Evolutionary conservation across 2,888 invertebrate genomes (phyloP).

Genomic region (Lagria hirta): DNA sequence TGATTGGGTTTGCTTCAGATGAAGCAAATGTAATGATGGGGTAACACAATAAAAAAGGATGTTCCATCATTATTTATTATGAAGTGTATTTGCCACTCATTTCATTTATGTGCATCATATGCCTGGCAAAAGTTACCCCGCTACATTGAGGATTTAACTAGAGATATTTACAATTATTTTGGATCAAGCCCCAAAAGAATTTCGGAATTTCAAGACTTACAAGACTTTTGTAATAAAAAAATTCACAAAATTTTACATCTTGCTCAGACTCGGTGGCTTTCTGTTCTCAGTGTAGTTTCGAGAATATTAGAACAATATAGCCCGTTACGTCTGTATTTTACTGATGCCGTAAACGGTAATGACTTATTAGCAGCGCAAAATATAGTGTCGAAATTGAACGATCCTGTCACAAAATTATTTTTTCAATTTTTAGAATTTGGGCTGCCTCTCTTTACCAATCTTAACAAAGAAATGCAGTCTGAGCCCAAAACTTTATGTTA

Average conservation of each 20-base stretch:
- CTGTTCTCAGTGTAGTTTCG: constrained; percentile 4
- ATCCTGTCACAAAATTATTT: too few species aligned
- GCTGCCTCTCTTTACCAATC: too few species aligned
- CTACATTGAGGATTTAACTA: constrained; percentile 8
- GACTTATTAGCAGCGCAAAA: too few species aligned
- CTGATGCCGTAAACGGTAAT: too few species aligned
- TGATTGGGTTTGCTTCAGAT: constrained; percentile 18
- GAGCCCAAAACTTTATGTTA: too few species aligned
- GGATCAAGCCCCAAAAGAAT: constrained; percentile 5
- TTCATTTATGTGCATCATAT: constrained; percentile 18
- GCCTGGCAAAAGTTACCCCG: constrained; percentile 10
- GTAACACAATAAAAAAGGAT: constrained; percentile 9
- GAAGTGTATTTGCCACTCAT: constrained; percentile 19
- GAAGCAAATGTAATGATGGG: constrained; percentile 20
- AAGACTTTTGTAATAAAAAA: constrained; percentile 9
- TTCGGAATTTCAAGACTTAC: constrained; percentile 7
- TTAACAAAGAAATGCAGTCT: too few species aligned
- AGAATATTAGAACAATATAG: constrained; percentile 15
- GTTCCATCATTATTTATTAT: constrained; percentile 10
- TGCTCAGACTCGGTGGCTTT: constrained; percentile 15
- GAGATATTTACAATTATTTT: constrained; percentile 10
- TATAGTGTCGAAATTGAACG: too few species aligned
- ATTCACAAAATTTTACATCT: constrained; percentile 13
- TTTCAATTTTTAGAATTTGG: too few species aligned
- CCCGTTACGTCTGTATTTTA: constrained; percentile 1